These are phyloP conservation scores for Dromius quadrimaculatus DNA, from an alignment of 2,888 invertebrate genomes.

Conservation along the genomic window DNA sequence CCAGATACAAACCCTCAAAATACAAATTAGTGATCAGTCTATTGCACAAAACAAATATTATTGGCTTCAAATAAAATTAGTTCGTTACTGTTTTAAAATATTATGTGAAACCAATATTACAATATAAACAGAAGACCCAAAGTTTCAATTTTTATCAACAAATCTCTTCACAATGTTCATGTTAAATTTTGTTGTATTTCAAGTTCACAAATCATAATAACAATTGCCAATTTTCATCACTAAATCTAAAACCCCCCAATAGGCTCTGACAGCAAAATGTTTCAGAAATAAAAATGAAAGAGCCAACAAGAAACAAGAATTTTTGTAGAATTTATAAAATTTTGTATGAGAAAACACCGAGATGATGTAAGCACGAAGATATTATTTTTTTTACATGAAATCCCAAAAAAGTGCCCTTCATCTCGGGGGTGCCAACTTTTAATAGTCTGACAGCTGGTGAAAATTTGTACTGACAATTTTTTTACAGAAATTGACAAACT, in stretches of 20 bases:
- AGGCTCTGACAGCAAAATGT: slow-evolving; percentile 37
- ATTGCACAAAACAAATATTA: slow-evolving; percentile 50
- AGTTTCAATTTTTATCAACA: slow-evolving; percentile 20
- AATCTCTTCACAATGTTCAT: slow-evolving; percentile 45
- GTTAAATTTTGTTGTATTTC: slow-evolving; percentile 33
- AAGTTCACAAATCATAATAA: slow-evolving; percentile 38
- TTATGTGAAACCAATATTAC: slow-evolving; percentile 51
- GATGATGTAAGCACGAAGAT: slow-evolving; percentile 35
- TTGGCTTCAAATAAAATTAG: slow-evolving; percentile 51
- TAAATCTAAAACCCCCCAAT: slow-evolving; percentile 43
- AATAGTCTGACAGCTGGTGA: too few species aligned
- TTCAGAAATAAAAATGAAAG: slow-evolving; percentile 39
- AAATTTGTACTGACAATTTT: too few species aligned
- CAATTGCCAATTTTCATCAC: slow-evolving; percentile 42
- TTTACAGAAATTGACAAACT: too few species aligned
- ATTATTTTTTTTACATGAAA: slow-evolving; percentile 26
- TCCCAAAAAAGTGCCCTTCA: slow-evolving; percentile 35
- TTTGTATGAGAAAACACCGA: slow-evolving; percentile 20
- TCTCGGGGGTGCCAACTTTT: slow-evolving; percentile 23
- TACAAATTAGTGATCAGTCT: slow-evolving; percentile 30
- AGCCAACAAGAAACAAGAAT: slow-evolving; percentile 31
- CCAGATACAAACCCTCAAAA: slow-evolving; percentile 48
- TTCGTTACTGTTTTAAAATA: slow-evolving; percentile 40
- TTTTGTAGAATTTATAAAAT: slow-evolving; percentile 45
- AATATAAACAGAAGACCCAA: slow-evolving; percentile 33